These are phyloP conservation scores for Actinopyga echinites DNA, from an alignment of 53 echinoderm and acorn worm species.

Conservation along the genomic window DNA sequence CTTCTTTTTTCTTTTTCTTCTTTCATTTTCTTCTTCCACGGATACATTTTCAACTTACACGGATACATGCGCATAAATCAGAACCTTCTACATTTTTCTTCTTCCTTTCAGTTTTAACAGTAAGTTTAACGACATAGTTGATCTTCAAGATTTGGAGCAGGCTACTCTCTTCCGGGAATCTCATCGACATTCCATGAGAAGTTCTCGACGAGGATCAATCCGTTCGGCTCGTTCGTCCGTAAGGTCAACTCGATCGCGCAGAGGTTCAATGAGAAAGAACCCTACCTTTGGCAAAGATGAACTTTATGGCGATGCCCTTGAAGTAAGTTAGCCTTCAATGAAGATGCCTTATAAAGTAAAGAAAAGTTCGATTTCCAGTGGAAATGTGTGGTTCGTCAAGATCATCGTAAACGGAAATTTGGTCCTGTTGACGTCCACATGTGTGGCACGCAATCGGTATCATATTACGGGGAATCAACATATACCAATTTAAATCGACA, in stretches of 20 bases:
- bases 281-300: constrained; percentile 33
- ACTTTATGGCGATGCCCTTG: background rate
- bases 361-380: too few relatives aligned
- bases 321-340: background rate
- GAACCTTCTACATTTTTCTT: background rate
- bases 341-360: too few relatives aligned
- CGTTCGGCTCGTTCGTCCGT: background rate
- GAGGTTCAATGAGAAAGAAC: background rate
- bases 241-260: background rate
- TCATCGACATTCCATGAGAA: constrained; percentile 9
- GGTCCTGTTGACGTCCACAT: too few relatives aligned
- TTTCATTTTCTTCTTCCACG: too few relatives aligned
- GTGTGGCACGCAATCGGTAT: too few relatives aligned
- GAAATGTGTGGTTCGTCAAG: too few relatives aligned
- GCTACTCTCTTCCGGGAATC: constrained; percentile 8
- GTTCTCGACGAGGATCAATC: background rate
- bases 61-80: too few relatives aligned
- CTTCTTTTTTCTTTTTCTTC: too few relatives aligned
- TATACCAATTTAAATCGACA: too few relatives aligned
- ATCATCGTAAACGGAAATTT: too few relatives aligned
- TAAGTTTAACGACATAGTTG: constrained; percentile 18
- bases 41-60: too few relatives aligned
- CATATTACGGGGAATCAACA: too few relatives aligned
- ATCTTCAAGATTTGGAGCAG: constrained; percentile 11
- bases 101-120: background rate